Conservation (phyloP, 2,888 invertebrate genomes). For the Celastrina argiolus region DNA sequence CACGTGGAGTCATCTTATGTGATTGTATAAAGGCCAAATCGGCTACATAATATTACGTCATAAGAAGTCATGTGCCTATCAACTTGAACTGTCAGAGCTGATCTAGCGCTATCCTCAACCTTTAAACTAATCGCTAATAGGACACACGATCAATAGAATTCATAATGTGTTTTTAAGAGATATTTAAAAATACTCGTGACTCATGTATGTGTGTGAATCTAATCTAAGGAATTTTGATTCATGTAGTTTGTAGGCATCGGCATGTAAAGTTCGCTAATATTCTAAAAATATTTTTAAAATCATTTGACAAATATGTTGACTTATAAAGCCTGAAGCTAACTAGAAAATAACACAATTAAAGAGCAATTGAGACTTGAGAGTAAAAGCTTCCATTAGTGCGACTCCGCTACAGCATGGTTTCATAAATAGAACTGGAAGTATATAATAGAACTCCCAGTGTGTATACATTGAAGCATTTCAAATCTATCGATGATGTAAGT, state of each 20-base stretch:
- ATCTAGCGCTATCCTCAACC: slow-evolving; percentile 62
- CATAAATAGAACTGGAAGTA: not conserved
- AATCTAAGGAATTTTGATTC: not conserved
- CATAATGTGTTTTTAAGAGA: not conserved
- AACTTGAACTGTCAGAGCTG: slow-evolving; percentile 45
- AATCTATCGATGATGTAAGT: not conserved
- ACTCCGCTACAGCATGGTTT: not conserved
- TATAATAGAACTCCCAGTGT: not conserved
- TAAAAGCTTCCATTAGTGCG: not conserved
- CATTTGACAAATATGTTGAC: not conserved
- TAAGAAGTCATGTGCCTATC: slow-evolving; percentile 34
- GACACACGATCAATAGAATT: not conserved
- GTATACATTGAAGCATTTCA: not conserved
- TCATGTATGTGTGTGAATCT: not conserved
- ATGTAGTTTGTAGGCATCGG: not conserved
- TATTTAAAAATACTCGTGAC: slow-evolving; percentile 12
- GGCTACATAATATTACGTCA: slow-evolving; percentile 51
- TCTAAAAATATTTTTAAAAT: no score
- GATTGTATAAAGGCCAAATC: not conserved
- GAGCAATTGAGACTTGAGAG: not conserved
- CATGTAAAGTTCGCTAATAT: not conserved
- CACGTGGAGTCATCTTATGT: not conserved
- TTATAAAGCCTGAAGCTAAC: not conserved
- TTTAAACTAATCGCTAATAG: slow-evolving; percentile 43
- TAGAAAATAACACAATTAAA: not conserved